Conservation (phyloP, 2,888 invertebrate genomes). For the Hartigia nigra region DNA sequence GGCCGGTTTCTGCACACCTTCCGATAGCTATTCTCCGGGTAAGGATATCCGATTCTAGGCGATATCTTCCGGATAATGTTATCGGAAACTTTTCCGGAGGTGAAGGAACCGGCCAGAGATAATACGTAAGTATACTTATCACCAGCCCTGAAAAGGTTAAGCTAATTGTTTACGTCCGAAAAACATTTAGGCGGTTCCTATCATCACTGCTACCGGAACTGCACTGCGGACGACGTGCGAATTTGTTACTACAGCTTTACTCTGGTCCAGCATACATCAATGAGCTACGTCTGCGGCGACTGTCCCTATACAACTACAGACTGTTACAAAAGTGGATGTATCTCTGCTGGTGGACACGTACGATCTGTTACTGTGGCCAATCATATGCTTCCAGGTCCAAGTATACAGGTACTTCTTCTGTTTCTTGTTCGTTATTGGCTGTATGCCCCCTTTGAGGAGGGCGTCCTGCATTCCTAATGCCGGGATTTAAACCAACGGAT, state of each 20-base stretch:
- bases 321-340: slow-evolving; percentile 41
- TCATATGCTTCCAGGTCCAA: slow-evolving; percentile 51
- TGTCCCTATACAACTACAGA: slow-evolving; percentile 39
- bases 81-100: too few species aligned
- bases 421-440: too few species aligned
- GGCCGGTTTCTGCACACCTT: too few species aligned
- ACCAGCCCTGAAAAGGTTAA: too few species aligned
- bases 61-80: too few species aligned
- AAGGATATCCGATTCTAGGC: too few species aligned
- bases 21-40: too few species aligned
- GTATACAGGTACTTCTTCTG: slow-evolving; percentile 47
- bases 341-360: slow-evolving; percentile 47
- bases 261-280: slow-evolving; percentile 45
- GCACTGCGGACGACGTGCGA: slow-evolving; percentile 33
- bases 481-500: too few species aligned
- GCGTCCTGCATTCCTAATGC: too few species aligned
- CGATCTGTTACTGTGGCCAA: slow-evolving; percentile 46
- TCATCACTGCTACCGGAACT: slow-evolving; percentile 47
- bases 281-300: slow-evolving; percentile 45
- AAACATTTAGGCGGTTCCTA: slow-evolving; percentile 23
- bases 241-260: slow-evolving; percentile 44
- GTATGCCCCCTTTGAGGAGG: too few species aligned
- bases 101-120: too few species aligned
- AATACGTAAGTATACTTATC: too few species aligned
- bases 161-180: slow-evolving; percentile 5